Evolutionary conservation across 2,113 vertebrate genomes (phyloP).

Genomic region (Bagarius yarrelli): DNA sequence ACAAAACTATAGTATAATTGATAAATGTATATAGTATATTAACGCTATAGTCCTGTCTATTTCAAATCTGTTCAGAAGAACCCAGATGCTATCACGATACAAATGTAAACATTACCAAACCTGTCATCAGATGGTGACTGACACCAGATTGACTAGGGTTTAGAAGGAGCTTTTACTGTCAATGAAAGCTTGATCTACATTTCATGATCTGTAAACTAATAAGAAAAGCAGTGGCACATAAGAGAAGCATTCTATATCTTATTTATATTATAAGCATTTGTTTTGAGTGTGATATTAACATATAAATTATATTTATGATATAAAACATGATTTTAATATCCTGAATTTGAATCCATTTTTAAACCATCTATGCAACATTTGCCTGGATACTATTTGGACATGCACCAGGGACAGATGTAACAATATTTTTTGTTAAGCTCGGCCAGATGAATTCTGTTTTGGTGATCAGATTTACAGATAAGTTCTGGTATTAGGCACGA

Average conservation of each 20-base stretch:
- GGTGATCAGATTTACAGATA: background rate
- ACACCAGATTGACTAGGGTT: background rate
- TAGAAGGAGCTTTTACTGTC: background rate
- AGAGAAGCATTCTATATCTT: background rate
- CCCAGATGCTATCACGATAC: background rate
- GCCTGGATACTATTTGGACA: background rate
- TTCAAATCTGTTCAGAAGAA: background rate
- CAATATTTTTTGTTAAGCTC: conserved; percentile 2
- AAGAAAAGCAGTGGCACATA: background rate
- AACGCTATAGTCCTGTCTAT: background rate
- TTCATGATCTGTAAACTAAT: background rate
- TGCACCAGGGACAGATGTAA: conserved; percentile 5
- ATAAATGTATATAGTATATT: background rate
- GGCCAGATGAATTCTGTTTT: conserved; percentile 6
- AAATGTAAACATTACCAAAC: background rate
- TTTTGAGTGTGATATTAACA: background rate
- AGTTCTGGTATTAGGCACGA: background rate
- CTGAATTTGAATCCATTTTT: background rate
- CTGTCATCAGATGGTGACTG: background rate
- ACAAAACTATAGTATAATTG: background rate
- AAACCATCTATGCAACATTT: conserved; percentile 2
- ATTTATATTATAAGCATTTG: background rate
- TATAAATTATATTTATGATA: background rate
- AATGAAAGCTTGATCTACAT: background rate
- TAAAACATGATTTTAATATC: background rate